phyloP scores from a whole-genome alignment of 2,113 vertebrate genomes.

The Pelvicachromis taeniatus region DNA sequence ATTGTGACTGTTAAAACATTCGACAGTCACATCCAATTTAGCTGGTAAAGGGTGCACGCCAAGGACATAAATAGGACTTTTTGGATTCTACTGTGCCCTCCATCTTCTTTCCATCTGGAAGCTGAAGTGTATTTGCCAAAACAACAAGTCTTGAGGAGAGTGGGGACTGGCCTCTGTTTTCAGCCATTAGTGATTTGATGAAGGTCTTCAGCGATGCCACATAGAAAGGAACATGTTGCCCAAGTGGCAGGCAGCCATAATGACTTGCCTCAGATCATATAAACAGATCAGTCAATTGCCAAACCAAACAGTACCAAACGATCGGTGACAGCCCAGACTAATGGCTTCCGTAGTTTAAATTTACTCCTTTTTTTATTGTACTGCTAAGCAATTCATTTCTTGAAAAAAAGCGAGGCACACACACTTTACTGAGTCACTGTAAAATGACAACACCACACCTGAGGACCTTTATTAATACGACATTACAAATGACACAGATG shows the following conservation, averaged over 20 bases:
- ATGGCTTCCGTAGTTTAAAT: background rate
- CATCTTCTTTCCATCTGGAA: slow-evolving; percentile 43
- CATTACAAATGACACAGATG: background rate
- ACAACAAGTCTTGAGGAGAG: slow-evolving; percentile 7
- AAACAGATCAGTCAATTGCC: slow-evolving; percentile 48
- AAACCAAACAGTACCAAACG: slow-evolving; percentile 26
- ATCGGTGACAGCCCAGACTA: background rate
- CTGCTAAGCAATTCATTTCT: background rate
- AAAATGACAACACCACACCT: background rate
- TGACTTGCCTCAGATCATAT: slow-evolving; percentile 33
- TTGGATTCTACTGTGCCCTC: slow-evolving; percentile 17
- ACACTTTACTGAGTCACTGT: background rate
- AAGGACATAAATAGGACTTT: slow-evolving; percentile 16
- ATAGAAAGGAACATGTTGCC: slow-evolving; percentile 25
- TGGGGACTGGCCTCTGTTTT: slow-evolving; percentile 32
- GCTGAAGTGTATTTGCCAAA: slow-evolving; percentile 14
- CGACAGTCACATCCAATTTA: background rate
- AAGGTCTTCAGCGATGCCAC: slow-evolving; percentile 36
- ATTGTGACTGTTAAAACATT: background rate
- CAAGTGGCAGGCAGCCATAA: slow-evolving; percentile 39
- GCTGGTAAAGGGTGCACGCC: background rate
- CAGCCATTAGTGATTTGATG: slow-evolving; percentile 57
- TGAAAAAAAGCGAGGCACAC: fast-evolving
- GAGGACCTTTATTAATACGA: background rate
- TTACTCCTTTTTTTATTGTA: background rate